Base-by-base conservation (phyloP, 2,888 invertebrate species). In the Drosophila colorata region DNA sequence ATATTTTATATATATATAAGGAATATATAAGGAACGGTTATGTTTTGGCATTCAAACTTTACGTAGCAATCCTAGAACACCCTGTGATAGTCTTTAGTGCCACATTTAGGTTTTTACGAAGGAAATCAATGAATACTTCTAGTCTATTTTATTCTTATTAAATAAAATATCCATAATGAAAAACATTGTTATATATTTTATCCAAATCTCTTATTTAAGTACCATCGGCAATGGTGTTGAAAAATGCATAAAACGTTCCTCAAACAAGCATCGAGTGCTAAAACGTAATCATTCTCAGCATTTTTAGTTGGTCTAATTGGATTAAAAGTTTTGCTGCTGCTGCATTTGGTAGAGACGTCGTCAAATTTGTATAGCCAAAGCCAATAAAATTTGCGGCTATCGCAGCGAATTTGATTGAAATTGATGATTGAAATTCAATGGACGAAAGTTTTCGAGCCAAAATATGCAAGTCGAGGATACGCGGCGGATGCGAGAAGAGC, bases 361-460 rank as follows among this genome's bases (percentile, higher is more conserved):
- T 56, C 49, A 64, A 58, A 64, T 55, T 60, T 60, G 69, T 75
- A 53, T 55, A 37, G 41, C 68, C 33, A 71, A 68, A 57, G 60
- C 57, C 65, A 75, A 75, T 77, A 77, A 73, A 69, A 69, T 65
- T 33, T 76, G 73, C 38, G 63, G 56, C 52, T 57, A 56, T 68
- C 40, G 65, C 65, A 53, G 63, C 51, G 57, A 73, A 70, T 78
- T 73, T 78, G 73, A 78, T 78, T 75, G 69, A 85, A 82, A 85
- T 82, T 77, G 79, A 77, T 60, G 77, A 85, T 82, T 70, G 85
- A 46, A 69, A 79, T 75, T 63, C 74, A 57, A 55, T 51, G 57
- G 46, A 28, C 48, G 75, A 61, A 68, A 33, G 33, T 48, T 41
- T 20, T 48, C 16, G 9, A 20, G 11, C 41, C 46, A 46, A 64